These are phyloP conservation scores for Cololabis saira DNA, from an alignment of 2,113 vertebrate species.

Conservation along the genomic window DNA sequence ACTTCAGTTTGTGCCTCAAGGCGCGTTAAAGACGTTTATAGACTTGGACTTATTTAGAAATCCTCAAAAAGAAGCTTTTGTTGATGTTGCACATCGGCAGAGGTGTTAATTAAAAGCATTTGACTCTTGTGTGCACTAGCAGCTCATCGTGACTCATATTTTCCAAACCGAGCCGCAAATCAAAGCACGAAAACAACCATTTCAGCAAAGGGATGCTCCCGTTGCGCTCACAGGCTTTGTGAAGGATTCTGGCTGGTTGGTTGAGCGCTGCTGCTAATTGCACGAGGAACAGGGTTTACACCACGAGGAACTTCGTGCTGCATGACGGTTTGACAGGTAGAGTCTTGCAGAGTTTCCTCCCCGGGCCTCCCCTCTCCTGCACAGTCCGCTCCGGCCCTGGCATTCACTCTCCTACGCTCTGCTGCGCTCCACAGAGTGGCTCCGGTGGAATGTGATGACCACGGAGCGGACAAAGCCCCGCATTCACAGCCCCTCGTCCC, in stretches of 20 bases:
- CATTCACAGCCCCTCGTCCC: conserved; percentile 77
- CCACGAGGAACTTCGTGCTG: background rate
- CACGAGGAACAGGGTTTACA: background rate
- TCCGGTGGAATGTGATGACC: conserved; percentile 85
- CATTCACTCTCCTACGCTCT: conserved; percentile 72
- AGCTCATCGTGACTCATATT: too few relatives aligned
- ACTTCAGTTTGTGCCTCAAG: background rate
- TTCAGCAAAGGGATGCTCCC: too few relatives aligned
- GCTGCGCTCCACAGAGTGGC: conserved; percentile 75
- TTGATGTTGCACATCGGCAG: background rate
- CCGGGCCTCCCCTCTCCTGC: conserved; percentile 18
- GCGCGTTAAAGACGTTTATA: conserved; percentile 15
- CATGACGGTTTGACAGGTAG: conserved; percentile 1
- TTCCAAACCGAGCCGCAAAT: too few relatives aligned
- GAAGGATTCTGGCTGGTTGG: too few relatives aligned
- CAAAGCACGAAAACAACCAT: too few relatives aligned
- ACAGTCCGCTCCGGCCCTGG: conserved; percentile 32
- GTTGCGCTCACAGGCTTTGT: too few relatives aligned
- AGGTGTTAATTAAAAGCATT: conserved; percentile 6
- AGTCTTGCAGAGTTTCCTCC: conserved; percentile 30
- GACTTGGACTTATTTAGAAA: background rate
- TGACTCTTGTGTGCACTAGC: too few relatives aligned
- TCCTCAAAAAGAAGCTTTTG: background rate
- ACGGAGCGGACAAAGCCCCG: conserved; percentile 77
- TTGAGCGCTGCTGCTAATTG: background rate